phyloP scores from a whole-genome alignment of 2,113 vertebrate genomes.

The Setophaga petechia region DNA sequence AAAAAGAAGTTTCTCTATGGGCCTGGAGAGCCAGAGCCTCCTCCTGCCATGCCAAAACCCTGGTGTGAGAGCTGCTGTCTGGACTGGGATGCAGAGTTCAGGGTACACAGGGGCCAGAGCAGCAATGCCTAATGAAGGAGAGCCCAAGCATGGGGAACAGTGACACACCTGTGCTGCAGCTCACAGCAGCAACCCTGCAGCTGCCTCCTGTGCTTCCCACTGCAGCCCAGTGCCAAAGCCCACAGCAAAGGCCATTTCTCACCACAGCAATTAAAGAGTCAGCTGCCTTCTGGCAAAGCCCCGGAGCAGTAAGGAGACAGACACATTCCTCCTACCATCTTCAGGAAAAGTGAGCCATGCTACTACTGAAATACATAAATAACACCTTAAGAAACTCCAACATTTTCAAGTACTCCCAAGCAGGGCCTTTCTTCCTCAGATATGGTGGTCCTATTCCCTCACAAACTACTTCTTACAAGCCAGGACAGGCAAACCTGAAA shows the following conservation, averaged over 20 bases:
- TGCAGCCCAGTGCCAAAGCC: not conserved
- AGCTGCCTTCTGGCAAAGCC: not conserved
- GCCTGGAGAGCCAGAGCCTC: not conserved
- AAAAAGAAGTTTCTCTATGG: not conserved
- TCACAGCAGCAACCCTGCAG: not conserved
- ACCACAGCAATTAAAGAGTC: not conserved
- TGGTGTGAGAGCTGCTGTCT: not conserved
- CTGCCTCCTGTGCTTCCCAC: not conserved
- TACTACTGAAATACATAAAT: not conserved
- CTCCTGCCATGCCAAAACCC: not conserved
- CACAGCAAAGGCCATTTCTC: not conserved
- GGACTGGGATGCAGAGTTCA: not conserved
- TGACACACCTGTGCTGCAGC: not conserved
- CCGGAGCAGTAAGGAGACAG: not conserved
- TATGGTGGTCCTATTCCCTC: not conserved
- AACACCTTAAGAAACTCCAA: not conserved
- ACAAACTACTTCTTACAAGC: not conserved
- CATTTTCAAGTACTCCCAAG: not conserved
- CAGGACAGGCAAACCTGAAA: not conserved
- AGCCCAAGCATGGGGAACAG: not conserved
- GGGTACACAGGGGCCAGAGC: not conserved
- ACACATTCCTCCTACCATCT: not conserved
- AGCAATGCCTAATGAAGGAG: not conserved
- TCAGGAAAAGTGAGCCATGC: not conserved
- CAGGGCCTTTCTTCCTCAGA: not conserved